Conservation (phyloP, 2,888 invertebrate species). For the Dermolepida albohirtum region DNA sequence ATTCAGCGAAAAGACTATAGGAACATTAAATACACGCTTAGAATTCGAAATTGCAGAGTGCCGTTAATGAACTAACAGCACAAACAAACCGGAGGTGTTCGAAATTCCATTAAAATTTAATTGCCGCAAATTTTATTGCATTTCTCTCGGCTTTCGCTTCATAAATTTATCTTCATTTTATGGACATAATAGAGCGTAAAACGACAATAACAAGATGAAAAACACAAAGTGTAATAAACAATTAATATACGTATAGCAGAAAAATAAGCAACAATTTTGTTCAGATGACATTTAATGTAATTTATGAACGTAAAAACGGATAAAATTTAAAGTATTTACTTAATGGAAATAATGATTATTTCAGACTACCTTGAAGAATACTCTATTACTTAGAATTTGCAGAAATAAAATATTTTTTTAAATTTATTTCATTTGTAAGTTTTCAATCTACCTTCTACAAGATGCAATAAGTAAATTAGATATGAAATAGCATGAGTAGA, state of each 20-base stretch:
- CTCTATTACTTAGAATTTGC: no score
- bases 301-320: no score
- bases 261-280: no score
- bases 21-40: constrained; percentile 22
- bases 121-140: constrained; percentile 22
- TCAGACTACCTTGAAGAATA: no score
- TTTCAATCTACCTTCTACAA: no score
- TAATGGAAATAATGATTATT: no score
- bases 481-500: no score
- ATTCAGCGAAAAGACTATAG: constrained; percentile 2
- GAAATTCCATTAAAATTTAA: constrained; percentile 35
- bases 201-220: background rate
- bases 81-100: constrained; percentile 19
- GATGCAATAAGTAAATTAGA: no score
- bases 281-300: no score
- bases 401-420: no score
- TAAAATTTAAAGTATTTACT: no score
- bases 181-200: background rate
- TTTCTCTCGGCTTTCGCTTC: background rate
- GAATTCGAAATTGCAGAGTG: constrained; percentile 13
- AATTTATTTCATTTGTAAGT: no score
- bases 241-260: background rate
- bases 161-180: constrained; percentile 15
- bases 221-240: constrained; percentile 12
- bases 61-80: constrained; percentile 9